phyloP scores from a whole-genome alignment of 1,140 invertebrate genomes.

The Papilio glaucus region DNA sequence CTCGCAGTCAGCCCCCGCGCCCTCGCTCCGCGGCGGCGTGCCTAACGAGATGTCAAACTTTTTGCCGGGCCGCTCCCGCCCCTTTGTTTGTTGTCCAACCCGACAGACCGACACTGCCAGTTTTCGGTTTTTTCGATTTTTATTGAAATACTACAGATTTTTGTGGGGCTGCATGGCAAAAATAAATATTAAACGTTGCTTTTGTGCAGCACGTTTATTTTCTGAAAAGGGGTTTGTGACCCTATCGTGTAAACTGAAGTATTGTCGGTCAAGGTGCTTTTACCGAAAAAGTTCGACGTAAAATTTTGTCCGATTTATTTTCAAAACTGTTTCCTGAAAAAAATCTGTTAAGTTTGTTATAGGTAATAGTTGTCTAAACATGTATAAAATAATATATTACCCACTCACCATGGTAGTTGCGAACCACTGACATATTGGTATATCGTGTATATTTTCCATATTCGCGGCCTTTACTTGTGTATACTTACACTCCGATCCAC shows the following conservation, averaged over 20 bases:
- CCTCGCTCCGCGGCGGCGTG: conserved; percentile 29
- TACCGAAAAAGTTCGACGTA: background rate
- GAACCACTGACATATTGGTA: too few relatives aligned
- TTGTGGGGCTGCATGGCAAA: conserved; percentile 28
- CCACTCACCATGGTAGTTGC: too few relatives aligned
- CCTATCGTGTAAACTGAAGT: conserved; percentile 1
- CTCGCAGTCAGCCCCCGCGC: conserved; percentile 9
- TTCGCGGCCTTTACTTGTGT: too few relatives aligned
- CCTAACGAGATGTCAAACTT: conserved; percentile 71
- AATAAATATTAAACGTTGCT: conserved; percentile 31
- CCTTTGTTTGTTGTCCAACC: conserved; percentile 53
- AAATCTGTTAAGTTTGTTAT: too few relatives aligned
- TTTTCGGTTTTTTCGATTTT: conserved; percentile 36
- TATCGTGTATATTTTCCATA: too few relatives aligned
- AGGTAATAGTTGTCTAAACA: too few relatives aligned
- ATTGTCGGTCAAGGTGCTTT: conserved; percentile 1
- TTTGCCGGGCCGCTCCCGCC: conserved; percentile 53
- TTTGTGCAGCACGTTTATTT: conserved; percentile 4
- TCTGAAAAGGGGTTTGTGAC: conserved; percentile 24
- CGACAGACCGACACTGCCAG: conserved; percentile 34
- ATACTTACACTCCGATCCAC: too few relatives aligned
- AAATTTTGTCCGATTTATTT: background rate
- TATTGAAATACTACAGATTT: conserved; percentile 37
- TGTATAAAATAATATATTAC: too few relatives aligned
- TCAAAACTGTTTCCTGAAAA: background rate